These are phyloP conservation scores for Murina feae DNA, from an alignment of 2,113 vertebrate species.

Conservation along the genomic window DNA sequence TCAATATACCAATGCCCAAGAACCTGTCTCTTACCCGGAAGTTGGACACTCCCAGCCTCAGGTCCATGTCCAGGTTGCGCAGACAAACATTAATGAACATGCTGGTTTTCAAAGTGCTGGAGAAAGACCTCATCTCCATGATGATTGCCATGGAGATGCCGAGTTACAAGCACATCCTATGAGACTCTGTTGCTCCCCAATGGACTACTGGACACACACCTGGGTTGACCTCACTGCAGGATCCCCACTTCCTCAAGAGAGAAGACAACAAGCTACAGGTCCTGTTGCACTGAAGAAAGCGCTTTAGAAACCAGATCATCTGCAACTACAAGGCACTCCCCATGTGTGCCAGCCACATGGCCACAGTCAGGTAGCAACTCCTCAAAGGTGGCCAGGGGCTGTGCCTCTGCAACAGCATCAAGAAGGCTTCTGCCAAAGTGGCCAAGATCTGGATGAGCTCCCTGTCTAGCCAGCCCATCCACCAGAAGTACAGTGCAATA, in stretches of 20 bases:
- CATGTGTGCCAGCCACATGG: constrained; percentile 88
- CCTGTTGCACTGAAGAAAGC: constrained; percentile 93
- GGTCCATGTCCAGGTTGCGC: too few species aligned
- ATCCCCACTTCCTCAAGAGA: constrained; percentile 95
- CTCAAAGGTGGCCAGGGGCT: constrained; percentile 94
- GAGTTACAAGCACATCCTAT: constrained; percentile 92
- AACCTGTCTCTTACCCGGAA: too few species aligned
- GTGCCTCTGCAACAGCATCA: constrained; percentile 91
- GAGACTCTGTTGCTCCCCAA: constrained; percentile 95
- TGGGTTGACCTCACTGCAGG: constrained; percentile 96
- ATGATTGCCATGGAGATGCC: too few species aligned
- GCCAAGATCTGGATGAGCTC: constrained; percentile 97
- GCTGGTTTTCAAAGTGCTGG: too few species aligned
- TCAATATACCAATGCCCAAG: too few species aligned
- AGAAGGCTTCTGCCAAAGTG: constrained; percentile 91
- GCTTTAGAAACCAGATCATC: constrained; percentile 95
- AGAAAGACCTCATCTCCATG: too few species aligned
- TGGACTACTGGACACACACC: constrained; percentile 93
- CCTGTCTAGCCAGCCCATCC: constrained; percentile 95
- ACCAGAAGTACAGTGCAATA: constrained; percentile 92
- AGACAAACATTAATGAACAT: too few species aligned
- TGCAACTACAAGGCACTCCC: constrained; percentile 97
- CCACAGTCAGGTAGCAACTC: too few species aligned
- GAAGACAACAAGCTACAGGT: constrained; percentile 97
- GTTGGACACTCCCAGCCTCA: too few species aligned